Evolutionary conservation across 1,140 invertebrate species (phyloP).

Genomic region (Conopomorpha cramerella): DNA sequence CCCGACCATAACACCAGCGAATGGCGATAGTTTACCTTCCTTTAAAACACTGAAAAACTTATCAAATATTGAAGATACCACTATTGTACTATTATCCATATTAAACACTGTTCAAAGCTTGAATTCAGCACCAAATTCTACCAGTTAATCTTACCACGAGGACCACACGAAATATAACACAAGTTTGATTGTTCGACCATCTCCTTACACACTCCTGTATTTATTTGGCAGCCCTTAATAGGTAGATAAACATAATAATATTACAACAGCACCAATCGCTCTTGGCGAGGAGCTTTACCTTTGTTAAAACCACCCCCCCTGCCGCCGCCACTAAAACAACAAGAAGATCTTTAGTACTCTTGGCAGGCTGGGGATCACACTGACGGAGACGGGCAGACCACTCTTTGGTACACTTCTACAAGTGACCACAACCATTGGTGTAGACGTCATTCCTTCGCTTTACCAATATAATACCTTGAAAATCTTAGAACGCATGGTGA

Average conservation of each 20-base stretch:
- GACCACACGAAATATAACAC: too few relatives aligned
- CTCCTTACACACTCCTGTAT: too few relatives aligned
- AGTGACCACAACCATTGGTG: conserved; percentile 62
- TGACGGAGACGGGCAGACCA: conserved; percentile 58
- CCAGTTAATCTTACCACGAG: too few relatives aligned
- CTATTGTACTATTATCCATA: too few relatives aligned
- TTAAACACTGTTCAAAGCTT: too few relatives aligned
- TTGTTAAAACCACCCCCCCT: conserved; percentile 84
- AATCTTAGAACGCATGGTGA: conserved; percentile 37
- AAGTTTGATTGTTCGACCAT: too few relatives aligned
- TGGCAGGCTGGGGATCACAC: conserved; percentile 67
- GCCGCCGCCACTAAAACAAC: conserved; percentile 86
- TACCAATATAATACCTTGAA: conserved; percentile 49
- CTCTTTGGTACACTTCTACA: conserved; percentile 65
- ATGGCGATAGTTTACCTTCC: too few relatives aligned
- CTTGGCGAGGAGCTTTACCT: conserved; percentile 79
- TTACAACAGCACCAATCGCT: conserved; percentile 70
- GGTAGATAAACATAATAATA: conserved; percentile 68
- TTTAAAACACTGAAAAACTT: too few relatives aligned
- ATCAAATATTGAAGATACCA: too few relatives aligned
- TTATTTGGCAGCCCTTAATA: conserved; percentile 51
- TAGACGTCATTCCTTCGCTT: conserved; percentile 52
- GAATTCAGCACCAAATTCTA: too few relatives aligned
- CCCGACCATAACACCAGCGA: too few relatives aligned
- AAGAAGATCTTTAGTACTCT: conserved; percentile 72